Conservation (phyloP, 1,140 invertebrate genomes). For the Drosophila repletoides region DNA sequence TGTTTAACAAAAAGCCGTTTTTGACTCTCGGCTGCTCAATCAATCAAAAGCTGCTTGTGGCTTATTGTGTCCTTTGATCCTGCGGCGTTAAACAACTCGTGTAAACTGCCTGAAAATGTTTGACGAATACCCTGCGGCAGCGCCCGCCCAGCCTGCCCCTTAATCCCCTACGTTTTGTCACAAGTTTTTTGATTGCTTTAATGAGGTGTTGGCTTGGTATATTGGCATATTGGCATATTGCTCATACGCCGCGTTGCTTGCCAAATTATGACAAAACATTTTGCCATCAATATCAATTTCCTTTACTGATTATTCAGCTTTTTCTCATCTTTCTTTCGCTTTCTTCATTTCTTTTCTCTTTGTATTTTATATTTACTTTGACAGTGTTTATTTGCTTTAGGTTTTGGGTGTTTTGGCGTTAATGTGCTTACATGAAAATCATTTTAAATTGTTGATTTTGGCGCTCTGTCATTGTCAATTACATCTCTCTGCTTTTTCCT, state of each 20-base stretch:
- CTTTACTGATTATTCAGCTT: constrained; percentile 19
- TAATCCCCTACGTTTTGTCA: not conserved
- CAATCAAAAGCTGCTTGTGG: constrained; percentile 70
- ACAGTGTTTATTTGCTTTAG: constrained; percentile 26
- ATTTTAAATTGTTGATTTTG: constrained; percentile 74
- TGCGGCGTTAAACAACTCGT: constrained; percentile 66
- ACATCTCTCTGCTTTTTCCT: too few species aligned
- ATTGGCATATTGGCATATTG: constrained; percentile 39
- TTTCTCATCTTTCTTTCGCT: not conserved
- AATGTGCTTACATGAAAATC: constrained; percentile 69
- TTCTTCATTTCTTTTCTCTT: constrained; percentile 6
- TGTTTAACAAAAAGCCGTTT: constrained; percentile 79
- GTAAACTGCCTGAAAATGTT: constrained; percentile 72
- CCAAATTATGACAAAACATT: constrained; percentile 53
- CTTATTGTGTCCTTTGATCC: constrained; percentile 30
- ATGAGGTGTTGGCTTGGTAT: constrained; percentile 59
- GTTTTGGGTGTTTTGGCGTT: constrained; percentile 25
- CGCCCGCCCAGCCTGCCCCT: not conserved
- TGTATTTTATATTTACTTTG: not conserved
- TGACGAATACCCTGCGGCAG: constrained; percentile 2
- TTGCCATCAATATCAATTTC: constrained; percentile 69
- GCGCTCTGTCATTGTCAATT: constrained; percentile 75
- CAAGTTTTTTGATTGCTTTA: constrained; percentile 52
- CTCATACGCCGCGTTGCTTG: constrained; percentile 35
- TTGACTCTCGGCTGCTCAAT: constrained; percentile 67